Percentiles rank a stretch among this genome's conserved stretches.
phyloP scores from a whole-genome alignment of 1,140 invertebrate genomes.

The Cryptotermes secundus region DNA sequence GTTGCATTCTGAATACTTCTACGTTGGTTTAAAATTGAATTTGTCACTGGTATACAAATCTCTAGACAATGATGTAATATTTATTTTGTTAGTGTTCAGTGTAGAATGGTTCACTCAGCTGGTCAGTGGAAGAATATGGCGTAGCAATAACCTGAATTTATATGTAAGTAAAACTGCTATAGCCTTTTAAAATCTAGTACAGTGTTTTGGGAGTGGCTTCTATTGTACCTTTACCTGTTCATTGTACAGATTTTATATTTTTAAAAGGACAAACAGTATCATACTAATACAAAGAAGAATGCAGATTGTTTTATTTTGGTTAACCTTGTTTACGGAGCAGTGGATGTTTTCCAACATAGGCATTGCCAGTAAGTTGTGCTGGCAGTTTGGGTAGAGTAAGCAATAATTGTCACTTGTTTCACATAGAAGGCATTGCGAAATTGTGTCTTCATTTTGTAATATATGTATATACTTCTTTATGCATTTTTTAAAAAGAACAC shows the following conservation, averaged over 20 bases:
- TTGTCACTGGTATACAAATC: neutral
- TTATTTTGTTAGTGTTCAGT: neutral
- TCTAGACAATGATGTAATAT: neutral
- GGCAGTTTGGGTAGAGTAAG: slow-evolving; percentile 5
- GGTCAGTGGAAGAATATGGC: neutral
- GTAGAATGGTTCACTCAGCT: neutral
- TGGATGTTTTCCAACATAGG: neutral
- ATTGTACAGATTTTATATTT: neutral
- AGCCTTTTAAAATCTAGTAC: neutral
- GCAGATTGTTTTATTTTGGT: neutral
- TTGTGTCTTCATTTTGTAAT: slow-evolving; percentile 24
- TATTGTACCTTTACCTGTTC: neutral
- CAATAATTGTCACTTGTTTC: slow-evolving; percentile 23
- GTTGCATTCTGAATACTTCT: neutral
- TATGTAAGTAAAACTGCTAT: neutral
- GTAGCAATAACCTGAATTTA: neutral
- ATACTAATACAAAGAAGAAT: neutral
- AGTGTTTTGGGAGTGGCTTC: slow-evolving; percentile 15
- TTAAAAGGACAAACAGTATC: too few species aligned
- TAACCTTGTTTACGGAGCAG: neutral
- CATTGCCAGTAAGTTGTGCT: slow-evolving; percentile 22
- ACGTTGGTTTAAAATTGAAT: neutral
- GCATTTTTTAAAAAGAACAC: slow-evolving; percentile 27
- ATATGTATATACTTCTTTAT: slow-evolving; percentile 27
- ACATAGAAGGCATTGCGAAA: slow-evolving; percentile 18